Conservation (phyloP, 2,113 vertebrate genomes). For the Circaetus cinerascens region DNA sequence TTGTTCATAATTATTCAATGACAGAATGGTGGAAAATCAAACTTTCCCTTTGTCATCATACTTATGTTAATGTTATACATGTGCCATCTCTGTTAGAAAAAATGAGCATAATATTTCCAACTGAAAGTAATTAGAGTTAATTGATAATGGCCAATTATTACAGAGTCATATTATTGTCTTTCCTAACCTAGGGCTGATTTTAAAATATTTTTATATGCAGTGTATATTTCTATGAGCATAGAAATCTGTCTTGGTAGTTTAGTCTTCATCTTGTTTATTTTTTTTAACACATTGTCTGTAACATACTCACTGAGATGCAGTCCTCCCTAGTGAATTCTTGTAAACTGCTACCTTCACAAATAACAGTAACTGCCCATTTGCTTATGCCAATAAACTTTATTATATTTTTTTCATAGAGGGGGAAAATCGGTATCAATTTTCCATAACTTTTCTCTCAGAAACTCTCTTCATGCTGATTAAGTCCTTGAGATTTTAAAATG, state of each 20-base stretch:
- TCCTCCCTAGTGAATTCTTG: neutral
- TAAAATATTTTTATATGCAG: neutral
- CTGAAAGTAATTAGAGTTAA: neutral
- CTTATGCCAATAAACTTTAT: neutral
- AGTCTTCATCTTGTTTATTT: neutral
- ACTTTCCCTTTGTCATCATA: neutral
- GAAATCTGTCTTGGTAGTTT: neutral
- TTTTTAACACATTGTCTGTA: neutral
- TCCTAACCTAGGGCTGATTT: neutral
- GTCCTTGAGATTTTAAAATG: neutral
- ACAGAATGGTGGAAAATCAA: neutral
- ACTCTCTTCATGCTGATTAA: neutral
- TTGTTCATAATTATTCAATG: neutral
- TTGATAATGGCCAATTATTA: neutral
- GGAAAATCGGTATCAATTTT: neutral
- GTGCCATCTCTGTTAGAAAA: neutral
- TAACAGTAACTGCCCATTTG: neutral
- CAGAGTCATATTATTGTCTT: neutral
- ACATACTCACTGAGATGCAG: neutral
- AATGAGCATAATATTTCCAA: neutral
- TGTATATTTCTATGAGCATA: neutral
- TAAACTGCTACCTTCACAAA: neutral
- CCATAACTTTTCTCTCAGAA: neutral
- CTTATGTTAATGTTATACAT: neutral
- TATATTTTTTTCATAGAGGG: neutral